Evolutionary conservation across 2,113 vertebrate species (phyloP).

Genomic region (Lagopus leucura): DNA sequence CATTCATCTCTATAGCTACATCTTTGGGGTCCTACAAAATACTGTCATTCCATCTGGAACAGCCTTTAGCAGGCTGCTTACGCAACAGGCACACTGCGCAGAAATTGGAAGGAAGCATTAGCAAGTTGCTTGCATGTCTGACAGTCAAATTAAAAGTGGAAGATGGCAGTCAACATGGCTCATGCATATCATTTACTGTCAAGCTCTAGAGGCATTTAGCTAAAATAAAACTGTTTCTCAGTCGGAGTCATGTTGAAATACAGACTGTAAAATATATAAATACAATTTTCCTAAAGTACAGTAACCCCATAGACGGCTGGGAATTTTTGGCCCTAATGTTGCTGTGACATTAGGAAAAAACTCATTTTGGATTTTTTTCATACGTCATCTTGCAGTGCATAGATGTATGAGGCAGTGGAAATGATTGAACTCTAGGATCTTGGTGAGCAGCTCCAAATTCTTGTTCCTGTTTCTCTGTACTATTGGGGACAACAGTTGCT

Average conservation of each 20-base stretch:
- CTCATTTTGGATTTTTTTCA: background rate
- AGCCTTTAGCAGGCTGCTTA: slow-evolving; percentile 46
- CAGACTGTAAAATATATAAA: background rate
- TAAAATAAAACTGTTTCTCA: slow-evolving; percentile 30
- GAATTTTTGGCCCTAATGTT: background rate
- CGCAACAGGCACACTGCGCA: background rate
- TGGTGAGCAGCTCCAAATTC: background rate
- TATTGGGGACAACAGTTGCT: background rate
- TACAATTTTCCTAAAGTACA: background rate
- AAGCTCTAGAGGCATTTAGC: slow-evolving; percentile 31
- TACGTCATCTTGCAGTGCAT: background rate
- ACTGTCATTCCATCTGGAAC: slow-evolving; percentile 40
- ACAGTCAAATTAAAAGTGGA: slow-evolving; percentile 47
- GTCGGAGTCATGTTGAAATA: background rate
- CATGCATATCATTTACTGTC: slow-evolving; percentile 20
- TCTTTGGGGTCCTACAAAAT: slow-evolving; percentile 14
- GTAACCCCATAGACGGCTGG: background rate
- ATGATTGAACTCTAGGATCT: background rate
- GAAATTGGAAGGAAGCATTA: slow-evolving; percentile 41
- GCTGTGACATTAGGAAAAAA: background rate
- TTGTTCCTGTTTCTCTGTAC: background rate
- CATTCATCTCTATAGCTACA: background rate
- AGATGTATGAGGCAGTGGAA: background rate
- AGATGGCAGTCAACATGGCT: slow-evolving; percentile 43
- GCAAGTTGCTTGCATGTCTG: slow-evolving; percentile 51